phyloP scores from a whole-genome alignment of 2,113 vertebrate species.

The Pelecanus crispus region DNA sequence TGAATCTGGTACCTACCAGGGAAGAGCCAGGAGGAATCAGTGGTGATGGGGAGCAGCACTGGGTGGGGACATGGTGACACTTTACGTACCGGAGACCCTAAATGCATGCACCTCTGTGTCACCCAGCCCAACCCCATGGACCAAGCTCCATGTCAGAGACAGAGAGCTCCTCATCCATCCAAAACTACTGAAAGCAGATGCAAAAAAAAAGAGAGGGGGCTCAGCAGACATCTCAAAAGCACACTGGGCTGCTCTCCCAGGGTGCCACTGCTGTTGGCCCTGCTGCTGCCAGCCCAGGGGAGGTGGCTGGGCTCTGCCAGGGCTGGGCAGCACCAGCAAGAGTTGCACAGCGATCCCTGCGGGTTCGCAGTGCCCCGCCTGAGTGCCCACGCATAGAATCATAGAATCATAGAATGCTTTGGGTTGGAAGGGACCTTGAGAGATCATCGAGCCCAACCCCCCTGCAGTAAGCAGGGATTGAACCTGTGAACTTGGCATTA shows the following conservation, averaged over 20 bases:
- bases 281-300: not conserved
- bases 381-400: not conserved
- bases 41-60: not conserved
- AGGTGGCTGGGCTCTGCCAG: not conserved
- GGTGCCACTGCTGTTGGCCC: not conserved
- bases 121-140: not conserved
- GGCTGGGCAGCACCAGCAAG: not conserved
- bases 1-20: slow-evolving; percentile 93
- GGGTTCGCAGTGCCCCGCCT: not conserved
- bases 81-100: not conserved
- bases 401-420: too few species aligned
- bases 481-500: too few species aligned
- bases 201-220: not conserved
- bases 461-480: too few species aligned
- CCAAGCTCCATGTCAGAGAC: not conserved
- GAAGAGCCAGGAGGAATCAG: not conserved
- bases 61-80: not conserved
- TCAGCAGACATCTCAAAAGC: not conserved
- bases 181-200: not conserved
- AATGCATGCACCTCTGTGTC: not conserved
- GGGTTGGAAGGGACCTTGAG: too few species aligned
- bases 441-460: too few species aligned
- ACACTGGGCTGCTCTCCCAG: not conserved
- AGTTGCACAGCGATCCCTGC: not conserved
- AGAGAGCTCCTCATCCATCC: not conserved